Base-by-base conservation (phyloP, 2,113 vertebrate species). In the Syngnathus typhle region DNA sequence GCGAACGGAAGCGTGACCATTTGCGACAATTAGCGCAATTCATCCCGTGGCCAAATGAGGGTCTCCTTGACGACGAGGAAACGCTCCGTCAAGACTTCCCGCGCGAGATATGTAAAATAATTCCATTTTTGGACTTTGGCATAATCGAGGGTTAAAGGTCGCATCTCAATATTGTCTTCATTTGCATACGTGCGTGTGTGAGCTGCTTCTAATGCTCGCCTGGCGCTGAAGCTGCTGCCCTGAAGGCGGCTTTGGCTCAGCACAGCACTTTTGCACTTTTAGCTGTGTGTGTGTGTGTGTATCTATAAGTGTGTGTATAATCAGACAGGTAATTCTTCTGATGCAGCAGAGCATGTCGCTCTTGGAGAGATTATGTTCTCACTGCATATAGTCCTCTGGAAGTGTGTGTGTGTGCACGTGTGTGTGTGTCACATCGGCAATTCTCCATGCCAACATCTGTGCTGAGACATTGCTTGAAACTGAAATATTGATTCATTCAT, bases 401-500 rank as follows among this genome's bases (percentile, higher is more conserved):
- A 73, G 70, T 65, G 19, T 65, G 52, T 73, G 10, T 73, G 70
- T 65, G 19, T 65, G 52, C 71, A 55, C 52, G 36, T 41, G 41
- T 46, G 43, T 65, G 69, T 55, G 55, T 41, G 59, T 60, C 36
- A 37, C 16, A 78, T 74, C 80, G 37, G 74, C 63, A 69, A 80
- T 81, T 75, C 60, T 67, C 66, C 67, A 49, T 80, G 71, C 70
- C 73, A 83, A 76, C 84, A 81, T 82, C 76, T 85, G 83, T 76
- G 78, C 56, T 69, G 68, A 36, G 75, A 60, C 74, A 74, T 82
- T 82, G 81, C 60, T 85, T 84, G 74, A 87, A 44, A 78, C 82
- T 85, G 78, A 86, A 86, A 86, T 85, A 88, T 88, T 82, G 81
- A 84, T 84, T 80, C 84, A 87, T 85, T 88, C 79, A 88, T 86